Conservation (phyloP, 2,113 vertebrate species). For the Equus przewalskii region DNA sequence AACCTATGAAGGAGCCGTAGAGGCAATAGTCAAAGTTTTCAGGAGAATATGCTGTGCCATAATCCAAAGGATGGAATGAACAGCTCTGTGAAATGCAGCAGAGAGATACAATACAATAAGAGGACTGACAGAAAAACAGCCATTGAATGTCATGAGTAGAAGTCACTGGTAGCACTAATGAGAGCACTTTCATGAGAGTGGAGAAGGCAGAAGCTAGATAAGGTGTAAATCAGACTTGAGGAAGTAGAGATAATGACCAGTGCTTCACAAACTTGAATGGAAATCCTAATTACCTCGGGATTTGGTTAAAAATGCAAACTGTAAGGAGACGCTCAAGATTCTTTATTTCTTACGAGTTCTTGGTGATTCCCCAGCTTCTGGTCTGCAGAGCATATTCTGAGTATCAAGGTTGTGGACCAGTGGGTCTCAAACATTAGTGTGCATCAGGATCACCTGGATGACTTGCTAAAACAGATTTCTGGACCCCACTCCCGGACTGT, state of each 20-base stretch:
- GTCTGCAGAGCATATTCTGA: neutral
- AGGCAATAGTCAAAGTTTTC: conserved; percentile 25
- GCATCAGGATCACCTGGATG: neutral
- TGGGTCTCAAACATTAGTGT: neutral
- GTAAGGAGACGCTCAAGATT: neutral
- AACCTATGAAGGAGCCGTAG: neutral
- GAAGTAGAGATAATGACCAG: neutral
- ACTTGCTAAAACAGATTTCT: neutral
- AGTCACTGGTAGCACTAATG: neutral
- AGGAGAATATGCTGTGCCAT: neutral
- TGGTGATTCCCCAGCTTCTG: neutral
- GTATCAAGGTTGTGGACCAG: neutral
- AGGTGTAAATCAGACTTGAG: neutral
- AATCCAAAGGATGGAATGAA: neutral
- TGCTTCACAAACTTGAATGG: neutral
- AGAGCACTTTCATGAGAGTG: neutral
- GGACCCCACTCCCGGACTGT: neutral
- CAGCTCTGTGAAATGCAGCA: neutral
- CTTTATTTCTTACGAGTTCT: neutral
- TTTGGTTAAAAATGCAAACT: conserved; percentile 31
- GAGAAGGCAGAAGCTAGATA: neutral
- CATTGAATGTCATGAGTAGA: neutral
- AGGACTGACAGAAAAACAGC: neutral
- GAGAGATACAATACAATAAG: neutral
- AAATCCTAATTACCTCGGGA: neutral